These are phyloP conservation scores for Calameuta pallipes DNA, from an alignment of 2,888 invertebrate species.

Conservation along the genomic window DNA sequence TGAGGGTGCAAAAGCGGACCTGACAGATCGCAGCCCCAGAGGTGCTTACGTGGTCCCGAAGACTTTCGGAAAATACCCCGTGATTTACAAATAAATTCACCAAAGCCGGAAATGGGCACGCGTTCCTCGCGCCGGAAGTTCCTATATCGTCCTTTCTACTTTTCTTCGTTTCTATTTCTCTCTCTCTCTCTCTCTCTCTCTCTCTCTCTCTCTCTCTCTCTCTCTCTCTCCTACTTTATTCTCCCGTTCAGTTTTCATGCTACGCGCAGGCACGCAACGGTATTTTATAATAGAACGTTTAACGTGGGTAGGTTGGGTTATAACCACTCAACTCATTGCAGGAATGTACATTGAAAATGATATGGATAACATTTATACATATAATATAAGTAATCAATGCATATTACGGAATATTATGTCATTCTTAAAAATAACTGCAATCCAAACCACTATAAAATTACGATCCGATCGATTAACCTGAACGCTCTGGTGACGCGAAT, in stretches of 20 bases:
- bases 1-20: slow-evolving; percentile 32
- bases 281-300: background rate
- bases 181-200: background rate
- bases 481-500: background rate
- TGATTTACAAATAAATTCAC: slow-evolving; percentile 20
- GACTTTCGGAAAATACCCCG: slow-evolving; percentile 15
- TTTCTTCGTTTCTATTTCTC: background rate
- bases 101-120: background rate
- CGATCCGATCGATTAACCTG: background rate
- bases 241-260: background rate
- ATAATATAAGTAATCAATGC: background rate
- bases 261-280: background rate
- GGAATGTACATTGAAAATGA: background rate
- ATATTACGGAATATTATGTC: background rate
- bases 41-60: slow-evolving; percentile 48
- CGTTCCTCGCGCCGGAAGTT: background rate
- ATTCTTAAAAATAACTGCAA: background rate
- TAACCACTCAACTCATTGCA: background rate
- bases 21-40: slow-evolving; percentile 57
- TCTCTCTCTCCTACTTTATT: background rate
- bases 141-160: background rate
- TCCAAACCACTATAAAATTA: background rate
- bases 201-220: too few species aligned
- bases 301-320: background rate
- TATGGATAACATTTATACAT: background rate